Evolutionary conservation across 2,113 vertebrate genomes (phyloP).

Genomic region (Cryptoleucopteryx plumbea): DNA sequence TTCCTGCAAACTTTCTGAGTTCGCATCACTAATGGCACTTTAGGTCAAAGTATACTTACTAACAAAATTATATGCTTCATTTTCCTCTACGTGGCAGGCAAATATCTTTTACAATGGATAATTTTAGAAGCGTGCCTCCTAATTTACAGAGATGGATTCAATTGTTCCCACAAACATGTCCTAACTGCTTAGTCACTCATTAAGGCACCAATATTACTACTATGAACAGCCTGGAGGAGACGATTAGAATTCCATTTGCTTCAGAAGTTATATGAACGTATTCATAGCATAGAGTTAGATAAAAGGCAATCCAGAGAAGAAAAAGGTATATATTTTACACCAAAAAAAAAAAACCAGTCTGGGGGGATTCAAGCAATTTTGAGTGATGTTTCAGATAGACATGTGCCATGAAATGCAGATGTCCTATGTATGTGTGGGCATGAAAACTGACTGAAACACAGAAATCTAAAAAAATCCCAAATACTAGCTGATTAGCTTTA

Average conservation of each 20-base stretch:
- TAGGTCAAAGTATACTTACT: neutral
- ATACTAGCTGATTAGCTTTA: neutral
- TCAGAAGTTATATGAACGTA: neutral
- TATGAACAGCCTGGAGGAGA: neutral
- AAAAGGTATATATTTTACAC: fast-evolving
- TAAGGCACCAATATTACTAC: neutral
- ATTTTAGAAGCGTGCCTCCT: neutral
- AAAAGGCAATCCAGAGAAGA: neutral
- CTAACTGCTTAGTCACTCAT: neutral
- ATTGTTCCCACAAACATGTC: neutral
- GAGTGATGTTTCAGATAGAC: neutral
- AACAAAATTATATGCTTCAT: neutral
- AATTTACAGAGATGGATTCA: neutral
- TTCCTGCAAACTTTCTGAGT: neutral
- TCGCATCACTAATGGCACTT: neutral
- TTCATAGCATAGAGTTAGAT: neutral
- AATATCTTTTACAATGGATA: neutral
- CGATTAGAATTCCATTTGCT: neutral
- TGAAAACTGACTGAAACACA: neutral
- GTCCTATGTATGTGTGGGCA: neutral
- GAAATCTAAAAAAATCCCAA: neutral
- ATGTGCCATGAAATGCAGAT: neutral
- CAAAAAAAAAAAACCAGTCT: fast-evolving
- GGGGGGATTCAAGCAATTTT: neutral
- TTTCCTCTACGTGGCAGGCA: neutral